phyloP scores from a whole-genome alignment of 2,888 invertebrate genomes.

The Tromatobia lineatoria region DNA sequence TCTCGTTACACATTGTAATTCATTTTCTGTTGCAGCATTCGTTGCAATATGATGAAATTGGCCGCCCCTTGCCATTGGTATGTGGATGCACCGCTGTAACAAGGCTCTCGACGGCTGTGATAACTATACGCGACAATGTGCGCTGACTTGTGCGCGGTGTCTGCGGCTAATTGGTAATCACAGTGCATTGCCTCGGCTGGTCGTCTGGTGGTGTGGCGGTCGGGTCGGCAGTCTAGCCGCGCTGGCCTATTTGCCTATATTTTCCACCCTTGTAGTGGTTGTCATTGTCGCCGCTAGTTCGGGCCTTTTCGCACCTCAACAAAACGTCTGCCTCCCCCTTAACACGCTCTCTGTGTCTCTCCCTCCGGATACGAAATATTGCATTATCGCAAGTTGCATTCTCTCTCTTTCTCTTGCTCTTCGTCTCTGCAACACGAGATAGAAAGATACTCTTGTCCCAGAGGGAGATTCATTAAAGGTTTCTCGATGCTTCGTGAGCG shows the following conservation, averaged over 20 bases:
- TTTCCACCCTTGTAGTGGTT: constrained; percentile 76
- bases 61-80: neutral
- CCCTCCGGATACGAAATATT: constrained; percentile 58
- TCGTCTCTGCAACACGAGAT: constrained; percentile 33
- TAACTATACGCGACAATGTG: constrained; percentile 54
- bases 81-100: constrained; percentile 6
- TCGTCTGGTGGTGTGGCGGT: constrained; percentile 23
- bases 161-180: constrained; percentile 78
- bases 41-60: neutral
- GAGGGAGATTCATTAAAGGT: constrained; percentile 47
- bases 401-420: constrained; percentile 21
- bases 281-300: constrained; percentile 48
- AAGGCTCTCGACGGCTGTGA: constrained; percentile 27
- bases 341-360: constrained; percentile 9
- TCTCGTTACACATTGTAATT: no score
- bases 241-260: constrained; percentile 81
- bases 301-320: constrained; percentile 35
- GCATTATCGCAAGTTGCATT: constrained; percentile 56
- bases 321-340: constrained; percentile 17
- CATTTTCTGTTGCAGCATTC: neutral
- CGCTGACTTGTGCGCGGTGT: constrained; percentile 46
- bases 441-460: constrained; percentile 36
- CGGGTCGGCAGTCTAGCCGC: constrained; percentile 75
- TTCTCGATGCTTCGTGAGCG: constrained; percentile 29
- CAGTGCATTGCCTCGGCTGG: constrained; percentile 78